Base-by-base conservation (phyloP, 2,797 vertebrate genomes). In the Sandelia bainsii region DNA sequence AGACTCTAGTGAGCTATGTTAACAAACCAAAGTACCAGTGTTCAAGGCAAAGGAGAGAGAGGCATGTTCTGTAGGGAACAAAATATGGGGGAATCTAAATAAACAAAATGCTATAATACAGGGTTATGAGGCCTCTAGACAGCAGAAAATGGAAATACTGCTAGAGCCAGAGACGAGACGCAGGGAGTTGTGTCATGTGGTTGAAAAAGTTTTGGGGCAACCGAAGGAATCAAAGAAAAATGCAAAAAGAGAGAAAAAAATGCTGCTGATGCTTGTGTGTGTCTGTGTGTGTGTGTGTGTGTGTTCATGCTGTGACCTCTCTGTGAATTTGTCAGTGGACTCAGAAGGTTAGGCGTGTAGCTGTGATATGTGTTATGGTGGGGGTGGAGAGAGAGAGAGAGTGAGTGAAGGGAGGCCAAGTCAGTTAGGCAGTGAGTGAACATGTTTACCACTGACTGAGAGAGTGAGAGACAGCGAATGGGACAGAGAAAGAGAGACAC, bases 241-340 rank as follows among this genome's bases (percentile, higher is more conserved):
- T 3, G 20, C 8, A 37, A 37, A n/a, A 20, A 22, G 0, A 54
- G 23, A 57, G 40, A 60, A 54, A 29, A 9, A 11, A 37, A 56
- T 25, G n/a, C 14, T 13, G 50, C 39, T 25, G 44, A 49, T 77
- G 75, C 60, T 45, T 39, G 42, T 45, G 40, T 51, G 67, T 54
- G 56, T 77, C 75, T 65, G 75, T 64, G 67, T 67, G 58, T 51
- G 73, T 39, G 62, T 58, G 53, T 39, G 42, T 46, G 40, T 51
- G 64, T 52, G 53, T 78, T 75, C 57, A 62, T 49, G 62, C 76
- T 89, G 39, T 79, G 75, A 69, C 83, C 79, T 80, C 79, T 63
- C 59, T 89, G 90, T 90, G 90, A 91, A 90, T 87, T 76, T 83
- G 89, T 85, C 91, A 89, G 92, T 89, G 80, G 80, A 80, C 89